These are phyloP conservation scores for Lochmaea capreae DNA, from an alignment of 2,888 invertebrate genomes.

Conservation along the genomic window DNA sequence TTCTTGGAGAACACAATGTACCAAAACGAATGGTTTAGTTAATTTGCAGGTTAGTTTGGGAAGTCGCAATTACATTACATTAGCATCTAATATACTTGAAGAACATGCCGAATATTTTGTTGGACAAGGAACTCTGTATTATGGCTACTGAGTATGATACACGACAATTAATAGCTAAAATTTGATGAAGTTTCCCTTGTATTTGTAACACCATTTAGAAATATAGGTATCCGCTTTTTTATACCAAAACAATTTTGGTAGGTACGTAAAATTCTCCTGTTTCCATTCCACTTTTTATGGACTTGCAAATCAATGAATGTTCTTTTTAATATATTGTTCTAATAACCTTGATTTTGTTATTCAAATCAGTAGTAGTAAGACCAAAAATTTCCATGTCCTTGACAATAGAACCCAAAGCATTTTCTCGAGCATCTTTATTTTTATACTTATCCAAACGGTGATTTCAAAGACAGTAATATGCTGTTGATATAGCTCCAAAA, in stretches of 20 bases:
- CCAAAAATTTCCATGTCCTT: conserved; percentile 56
- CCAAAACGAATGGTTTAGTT: too few relatives aligned
- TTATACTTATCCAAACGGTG: conserved; percentile 58
- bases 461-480: conserved; percentile 61
- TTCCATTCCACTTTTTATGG: conserved; percentile 38
- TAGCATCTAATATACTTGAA: too few relatives aligned
- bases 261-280: conserved; percentile 42
- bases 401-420: too few relatives aligned
- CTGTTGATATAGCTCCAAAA: conserved; percentile 58
- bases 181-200: conserved; percentile 40
- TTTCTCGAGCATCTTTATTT: conserved; percentile 47
- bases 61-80: too few relatives aligned
- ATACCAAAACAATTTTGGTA: conserved; percentile 46
- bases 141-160: too few relatives aligned
- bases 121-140: too few relatives aligned
- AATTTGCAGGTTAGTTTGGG: too few relatives aligned
- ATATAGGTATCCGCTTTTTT: conserved; percentile 45
- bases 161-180: too few relatives aligned
- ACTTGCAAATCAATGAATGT: conserved; percentile 55
- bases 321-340: conserved; percentile 62
- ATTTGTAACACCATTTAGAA: conserved; percentile 42
- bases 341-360: conserved; percentile 63
- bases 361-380: conserved; percentile 59
- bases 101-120: too few relatives aligned
- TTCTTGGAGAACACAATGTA: too few relatives aligned